Percentiles rank a stretch among this genome's conserved stretches.
These are phyloP conservation scores for Eupeodes luniger DNA, from an alignment of 2,888 invertebrate genomes.

Conservation along the genomic window DNA sequence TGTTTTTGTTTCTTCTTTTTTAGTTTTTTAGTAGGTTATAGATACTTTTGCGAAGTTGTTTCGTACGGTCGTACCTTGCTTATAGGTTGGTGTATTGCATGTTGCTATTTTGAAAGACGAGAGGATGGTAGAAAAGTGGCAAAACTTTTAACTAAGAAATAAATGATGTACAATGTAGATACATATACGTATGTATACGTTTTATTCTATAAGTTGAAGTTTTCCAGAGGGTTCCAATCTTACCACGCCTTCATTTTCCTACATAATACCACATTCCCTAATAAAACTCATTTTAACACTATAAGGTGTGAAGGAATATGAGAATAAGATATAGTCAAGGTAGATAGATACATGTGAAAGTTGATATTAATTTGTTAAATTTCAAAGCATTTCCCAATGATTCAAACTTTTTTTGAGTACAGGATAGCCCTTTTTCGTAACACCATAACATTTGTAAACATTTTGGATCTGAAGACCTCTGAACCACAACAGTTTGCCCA, in stretches of 20 bases:
- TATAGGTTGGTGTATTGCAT: background rate
- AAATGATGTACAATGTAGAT: slow-evolving; percentile 33
- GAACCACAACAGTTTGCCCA: no score
- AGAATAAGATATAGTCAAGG: no score
- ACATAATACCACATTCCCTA: background rate
- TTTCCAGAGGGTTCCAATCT: slow-evolving; percentile 5
- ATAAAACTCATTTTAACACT: slow-evolving; percentile 7
- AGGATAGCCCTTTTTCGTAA: no score
- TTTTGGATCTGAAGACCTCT: no score
- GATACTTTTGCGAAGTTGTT: background rate
- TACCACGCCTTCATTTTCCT: background rate
- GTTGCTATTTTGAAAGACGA: background rate
- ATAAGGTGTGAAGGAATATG: background rate
- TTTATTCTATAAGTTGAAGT: slow-evolving; percentile 11
- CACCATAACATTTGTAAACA: no score
- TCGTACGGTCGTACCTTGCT: background rate
- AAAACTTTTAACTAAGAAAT: slow-evolving; percentile 53
- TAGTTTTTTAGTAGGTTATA: slow-evolving; percentile 16
- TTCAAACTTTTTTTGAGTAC: no score
- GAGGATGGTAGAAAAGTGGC: slow-evolving; percentile 27
- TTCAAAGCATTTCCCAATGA: background rate
- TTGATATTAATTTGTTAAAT: slow-evolving; percentile 50
- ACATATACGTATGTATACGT: no score
- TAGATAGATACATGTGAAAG: background rate
- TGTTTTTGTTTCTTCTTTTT: slow-evolving; percentile 11